phyloP scores from a whole-genome alignment of 2,888 invertebrate genomes.

The Glaucopsyche alexis region DNA sequence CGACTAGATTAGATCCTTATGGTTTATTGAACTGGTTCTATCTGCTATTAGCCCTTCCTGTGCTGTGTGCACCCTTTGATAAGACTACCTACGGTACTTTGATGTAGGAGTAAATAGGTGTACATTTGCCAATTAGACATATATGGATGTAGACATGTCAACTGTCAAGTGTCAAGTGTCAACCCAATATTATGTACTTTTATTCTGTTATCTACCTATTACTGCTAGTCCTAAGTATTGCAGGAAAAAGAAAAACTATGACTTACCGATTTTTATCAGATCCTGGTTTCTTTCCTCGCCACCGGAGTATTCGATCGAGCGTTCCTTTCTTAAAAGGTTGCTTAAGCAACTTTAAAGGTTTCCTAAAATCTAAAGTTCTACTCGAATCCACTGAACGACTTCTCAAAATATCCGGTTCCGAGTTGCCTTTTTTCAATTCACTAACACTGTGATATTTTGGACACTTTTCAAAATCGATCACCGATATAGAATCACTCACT shows the following conservation, averaged over 20 bases:
- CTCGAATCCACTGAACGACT: constrained; percentile 50
- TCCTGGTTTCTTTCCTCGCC: constrained; percentile 65
- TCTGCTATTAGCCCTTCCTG: background rate
- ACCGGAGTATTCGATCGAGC: constrained; percentile 67
- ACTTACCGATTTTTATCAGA: constrained; percentile 62
- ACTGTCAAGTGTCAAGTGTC: background rate
- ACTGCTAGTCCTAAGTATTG: too few relatives aligned
- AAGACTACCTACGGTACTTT: background rate
- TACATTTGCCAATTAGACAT: background rate
- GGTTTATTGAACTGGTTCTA: background rate
- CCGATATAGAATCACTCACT: constrained; percentile 56
- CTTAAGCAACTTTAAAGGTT: constrained; percentile 64
- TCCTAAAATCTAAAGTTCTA: constrained; percentile 61
- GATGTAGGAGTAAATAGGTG: background rate
- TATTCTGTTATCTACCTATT: background rate
- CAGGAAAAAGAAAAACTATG: constrained; percentile 5
- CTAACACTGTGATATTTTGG: constrained; percentile 53
- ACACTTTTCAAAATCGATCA: constrained; percentile 64
- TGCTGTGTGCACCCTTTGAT: background rate
- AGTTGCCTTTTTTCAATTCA: constrained; percentile 63
- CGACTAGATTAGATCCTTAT: background rate
- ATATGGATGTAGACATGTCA: background rate
- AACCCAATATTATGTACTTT: background rate
- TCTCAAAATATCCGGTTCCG: constrained; percentile 67
- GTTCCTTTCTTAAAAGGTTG: constrained; percentile 66